Conservation (phyloP, 2,113 vertebrate genomes). For the Antennarius striatus region DNA sequence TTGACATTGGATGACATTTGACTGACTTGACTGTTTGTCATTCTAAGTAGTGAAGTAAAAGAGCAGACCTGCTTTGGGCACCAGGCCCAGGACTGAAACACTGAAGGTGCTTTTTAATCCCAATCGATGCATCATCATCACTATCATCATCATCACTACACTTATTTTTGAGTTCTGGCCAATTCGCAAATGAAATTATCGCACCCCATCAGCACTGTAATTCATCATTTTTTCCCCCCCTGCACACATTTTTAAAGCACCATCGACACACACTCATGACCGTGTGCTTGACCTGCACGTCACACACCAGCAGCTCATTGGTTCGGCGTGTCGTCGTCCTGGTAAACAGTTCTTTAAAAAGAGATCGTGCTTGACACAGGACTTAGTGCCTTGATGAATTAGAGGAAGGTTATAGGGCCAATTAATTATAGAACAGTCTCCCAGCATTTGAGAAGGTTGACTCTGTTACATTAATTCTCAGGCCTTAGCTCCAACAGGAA, state of each 20-base stretch:
- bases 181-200: not conserved
- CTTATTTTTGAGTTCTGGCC: conserved; percentile 25
- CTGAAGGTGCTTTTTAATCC: conserved; percentile 31
- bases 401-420: conserved; percentile 16
- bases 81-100: conserved; percentile 1
- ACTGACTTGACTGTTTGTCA: not conserved
- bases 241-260: too few species aligned
- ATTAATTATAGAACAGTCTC: conserved; percentile 37
- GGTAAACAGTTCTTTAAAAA: conserved; percentile 1
- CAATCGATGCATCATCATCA: conserved; percentile 20
- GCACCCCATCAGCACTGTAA: not conserved
- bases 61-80: not conserved
- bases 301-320: conserved; percentile 20
- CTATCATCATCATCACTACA: conserved; percentile 6
- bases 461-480: conserved; percentile 44
- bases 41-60: conserved; percentile 3
- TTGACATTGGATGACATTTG: not conserved
- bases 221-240: too few species aligned
- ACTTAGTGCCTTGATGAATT: conserved; percentile 15
- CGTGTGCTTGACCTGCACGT: not conserved
- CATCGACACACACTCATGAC: too few species aligned
- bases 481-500: conserved; percentile 32
- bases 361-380: conserved; percentile 6
- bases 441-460: conserved; percentile 1
- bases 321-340: conserved; percentile 34